These are phyloP conservation scores for Pristionchus fissidentatus DNA, from an alignment of 2,888 invertebrate genomes.

Conservation along the genomic window DNA sequence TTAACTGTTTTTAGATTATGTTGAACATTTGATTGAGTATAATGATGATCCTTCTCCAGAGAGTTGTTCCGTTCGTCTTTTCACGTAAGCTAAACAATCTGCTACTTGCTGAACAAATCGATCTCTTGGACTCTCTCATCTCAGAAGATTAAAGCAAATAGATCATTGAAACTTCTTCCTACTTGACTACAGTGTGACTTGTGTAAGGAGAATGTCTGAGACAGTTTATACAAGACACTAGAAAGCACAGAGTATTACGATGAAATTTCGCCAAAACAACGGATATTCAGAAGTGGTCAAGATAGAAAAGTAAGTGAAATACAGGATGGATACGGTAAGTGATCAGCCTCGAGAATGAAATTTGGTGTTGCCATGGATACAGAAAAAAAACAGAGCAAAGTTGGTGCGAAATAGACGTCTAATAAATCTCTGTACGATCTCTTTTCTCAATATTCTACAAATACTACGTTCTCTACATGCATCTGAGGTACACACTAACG, in stretches of 20 bases:
- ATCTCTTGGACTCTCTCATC: background rate
- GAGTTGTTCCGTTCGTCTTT: too few relatives aligned
- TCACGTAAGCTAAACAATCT: too few relatives aligned
- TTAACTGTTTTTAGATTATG: too few relatives aligned
- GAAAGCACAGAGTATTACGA: background rate
- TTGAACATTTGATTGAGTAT: too few relatives aligned
- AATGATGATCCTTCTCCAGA: too few relatives aligned
- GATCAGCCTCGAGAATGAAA: conserved; percentile 20
- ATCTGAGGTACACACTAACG: background rate
- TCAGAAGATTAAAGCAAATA: background rate
- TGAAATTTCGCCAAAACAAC: background rate
- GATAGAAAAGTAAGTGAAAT: conserved; percentile 7
- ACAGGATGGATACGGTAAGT: conserved; percentile 15
- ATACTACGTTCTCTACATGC: conserved; percentile 27
- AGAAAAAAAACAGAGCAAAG: conserved; percentile 17
- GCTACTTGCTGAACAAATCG: background rate
- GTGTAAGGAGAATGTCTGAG: too few relatives aligned
- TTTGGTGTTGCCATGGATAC: conserved; percentile 25
- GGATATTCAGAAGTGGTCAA: background rate
- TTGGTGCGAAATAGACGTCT: background rate
- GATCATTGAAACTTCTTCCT: too few relatives aligned
- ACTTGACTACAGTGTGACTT: too few relatives aligned
- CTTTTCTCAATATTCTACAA: conserved; percentile 18
- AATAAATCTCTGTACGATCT: background rate
- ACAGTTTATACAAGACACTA: too few relatives aligned